phyloP scores from a whole-genome alignment of 2,888 invertebrate genomes.

The Hirtodrosophila alboralis region DNA sequence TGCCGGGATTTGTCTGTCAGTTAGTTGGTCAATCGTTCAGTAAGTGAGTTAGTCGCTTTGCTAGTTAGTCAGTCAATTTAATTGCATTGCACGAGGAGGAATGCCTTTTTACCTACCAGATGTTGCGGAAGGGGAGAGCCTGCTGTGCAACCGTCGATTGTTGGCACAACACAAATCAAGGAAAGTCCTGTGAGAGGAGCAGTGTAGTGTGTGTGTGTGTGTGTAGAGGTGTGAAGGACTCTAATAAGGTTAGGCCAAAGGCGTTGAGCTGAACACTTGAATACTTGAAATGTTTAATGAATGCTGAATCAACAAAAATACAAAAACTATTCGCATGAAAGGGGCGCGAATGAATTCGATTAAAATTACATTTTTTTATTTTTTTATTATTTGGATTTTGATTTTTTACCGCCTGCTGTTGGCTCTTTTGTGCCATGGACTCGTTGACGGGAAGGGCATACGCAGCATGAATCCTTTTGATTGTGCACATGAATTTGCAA shows the following conservation, averaged over 20 bases:
- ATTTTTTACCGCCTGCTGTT: conserved; percentile 48
- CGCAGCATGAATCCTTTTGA: conserved; percentile 77
- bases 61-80: conserved; percentile 33
- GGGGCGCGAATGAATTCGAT: conserved; percentile 73
- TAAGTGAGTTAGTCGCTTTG: neutral
- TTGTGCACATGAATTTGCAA: conserved; percentile 72
- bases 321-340: conserved; percentile 66
- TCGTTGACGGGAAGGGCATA: conserved; percentile 34
- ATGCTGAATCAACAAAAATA: conserved; percentile 33
- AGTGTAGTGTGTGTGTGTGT: neutral
- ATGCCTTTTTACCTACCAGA: conserved; percentile 49
- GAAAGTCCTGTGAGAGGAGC: conserved; percentile 1
- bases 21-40: conserved; percentile 4
- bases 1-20: conserved; percentile 28
- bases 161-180: conserved; percentile 81
- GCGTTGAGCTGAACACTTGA: conserved; percentile 37
- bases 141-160: conserved; percentile 70
- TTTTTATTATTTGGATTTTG: no score
- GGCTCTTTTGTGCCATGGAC: conserved; percentile 27
- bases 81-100: conserved; percentile 66
- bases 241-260: conserved; percentile 63
- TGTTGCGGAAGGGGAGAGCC: conserved; percentile 31
- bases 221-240: conserved; percentile 30
- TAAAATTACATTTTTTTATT: conserved; percentile 73
- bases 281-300: conserved; percentile 26